Evolutionary conservation across 2,797 vertebrate species (phyloP), one percentile per base, ranked within the genome.

Genomic region (Hydrophis major): DNA sequence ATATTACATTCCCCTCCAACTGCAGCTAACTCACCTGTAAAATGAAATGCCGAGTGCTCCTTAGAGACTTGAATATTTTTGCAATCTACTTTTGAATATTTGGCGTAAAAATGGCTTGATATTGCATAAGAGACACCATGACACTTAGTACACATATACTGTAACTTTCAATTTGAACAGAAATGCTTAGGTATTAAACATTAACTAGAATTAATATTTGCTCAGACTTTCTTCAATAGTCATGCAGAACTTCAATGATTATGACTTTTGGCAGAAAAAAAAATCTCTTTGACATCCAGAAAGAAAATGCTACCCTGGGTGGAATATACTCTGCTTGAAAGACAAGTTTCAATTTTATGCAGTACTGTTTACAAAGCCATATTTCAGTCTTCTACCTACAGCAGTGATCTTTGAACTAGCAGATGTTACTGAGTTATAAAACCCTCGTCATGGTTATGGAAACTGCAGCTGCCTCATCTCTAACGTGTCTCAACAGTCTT

Each of bases 21-120:
- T 56, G 86, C 87, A 91, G 90, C 94, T 92, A 4, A 18, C n/a
- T 87, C 53, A 63, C 63, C 8, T 60, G 95, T 93, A 90, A 2
- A 91, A 88, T 89, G 47, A 91, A 92, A 56, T 89, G 0, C 63
- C 42, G 88, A 92, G 56, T 55, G 32, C 63, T 92, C 10, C 59
- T 56, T n/a, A 47, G 90, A 94, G 89, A 66, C 27, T 57, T 37
- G 86, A 94, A 88, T 0, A 42, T 32, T 92, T 90, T 42, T 47
- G 87, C 27, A 83, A 37, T 92, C 91, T 91, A 60, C 53, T 27
- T n/a, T 53, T 55, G 37, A 87, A n/a, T 89, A 91, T 86, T 87
- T 60, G 55, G 32, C 74, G 7, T 92, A 87, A 92, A 60, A 42
- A 83, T 0, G 0, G 28, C 50, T 66, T 69, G 63, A 2, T 20